These are phyloP conservation scores for Oophaga pumilio DNA, from an alignment of 2,113 vertebrate species.

Conservation along the genomic window DNA sequence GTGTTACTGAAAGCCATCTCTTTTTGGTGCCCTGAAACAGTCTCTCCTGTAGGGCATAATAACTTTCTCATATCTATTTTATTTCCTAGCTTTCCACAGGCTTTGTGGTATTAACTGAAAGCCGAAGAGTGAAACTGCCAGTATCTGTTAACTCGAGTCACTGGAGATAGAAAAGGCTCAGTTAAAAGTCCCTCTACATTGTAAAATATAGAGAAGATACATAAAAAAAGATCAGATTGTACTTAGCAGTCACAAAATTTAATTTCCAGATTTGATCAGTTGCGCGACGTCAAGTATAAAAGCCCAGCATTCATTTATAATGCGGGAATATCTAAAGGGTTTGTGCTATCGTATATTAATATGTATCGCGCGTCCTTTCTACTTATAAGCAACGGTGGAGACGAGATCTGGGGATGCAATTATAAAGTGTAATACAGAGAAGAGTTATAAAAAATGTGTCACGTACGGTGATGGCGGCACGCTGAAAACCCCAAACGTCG, in stretches of 20 bases:
- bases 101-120: not conserved
- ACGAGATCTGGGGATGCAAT: not conserved
- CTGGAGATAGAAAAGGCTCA: not conserved
- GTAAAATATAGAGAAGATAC: not conserved
- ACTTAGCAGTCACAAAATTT: not conserved
- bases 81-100: not conserved
- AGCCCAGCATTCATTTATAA: not conserved
- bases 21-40: not conserved
- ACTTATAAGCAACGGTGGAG: not conserved
- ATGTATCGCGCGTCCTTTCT: not conserved
- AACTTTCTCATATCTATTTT: slow-evolving; percentile 6
- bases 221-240: not conserved
- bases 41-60: slow-evolving; percentile 1
- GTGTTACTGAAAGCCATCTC: not conserved
- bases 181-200: not conserved
- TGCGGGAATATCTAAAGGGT: not conserved
- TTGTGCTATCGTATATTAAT: not conserved
- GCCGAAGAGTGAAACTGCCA: not conserved
- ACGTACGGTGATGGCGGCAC: not conserved
- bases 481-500: not conserved
- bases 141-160: not conserved
- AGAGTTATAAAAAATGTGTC: not conserved
- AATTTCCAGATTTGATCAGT: not conserved
- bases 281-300: not conserved
- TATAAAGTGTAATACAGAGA: not conserved